These are phyloP conservation scores for Montipora cactus DNA, from an alignment of 64 coral and sea anemone species.

Conservation along the genomic window DNA sequence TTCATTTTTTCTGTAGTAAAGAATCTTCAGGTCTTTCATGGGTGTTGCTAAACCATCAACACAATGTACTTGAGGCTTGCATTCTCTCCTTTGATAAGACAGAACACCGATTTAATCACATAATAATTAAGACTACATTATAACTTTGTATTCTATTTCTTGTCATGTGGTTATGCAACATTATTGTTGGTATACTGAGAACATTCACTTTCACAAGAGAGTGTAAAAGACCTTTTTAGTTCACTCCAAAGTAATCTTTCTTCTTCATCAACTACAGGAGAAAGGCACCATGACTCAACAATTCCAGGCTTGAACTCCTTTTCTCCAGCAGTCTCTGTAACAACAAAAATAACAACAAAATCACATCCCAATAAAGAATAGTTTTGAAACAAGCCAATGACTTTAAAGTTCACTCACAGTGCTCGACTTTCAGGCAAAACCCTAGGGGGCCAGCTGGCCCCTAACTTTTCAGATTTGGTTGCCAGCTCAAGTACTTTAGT, in stretches of 20 bases:
- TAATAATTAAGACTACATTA: no score
- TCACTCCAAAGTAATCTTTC: background rate
- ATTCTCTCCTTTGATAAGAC: background rate
- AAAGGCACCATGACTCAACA: slow-evolving; percentile 9
- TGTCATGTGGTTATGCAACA: no score
- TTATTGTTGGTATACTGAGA: no score
- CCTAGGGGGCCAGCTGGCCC: background rate
- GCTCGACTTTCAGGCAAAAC: background rate
- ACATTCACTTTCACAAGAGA: no score
- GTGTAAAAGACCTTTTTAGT: background rate
- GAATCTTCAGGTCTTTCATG: slow-evolving; percentile 53
- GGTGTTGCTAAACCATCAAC: slow-evolving; percentile 49
- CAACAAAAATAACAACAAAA: background rate
- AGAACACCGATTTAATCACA: background rate
- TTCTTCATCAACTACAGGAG: background rate
- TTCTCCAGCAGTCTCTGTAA: background rate
- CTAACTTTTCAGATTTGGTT: no score
- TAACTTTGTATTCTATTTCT: background rate
- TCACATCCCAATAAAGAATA: no score
- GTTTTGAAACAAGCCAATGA: no score
- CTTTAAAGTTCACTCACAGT: no score
- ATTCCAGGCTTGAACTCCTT: background rate
- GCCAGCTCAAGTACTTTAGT: no score
- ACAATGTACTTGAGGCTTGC: slow-evolving; percentile 33
- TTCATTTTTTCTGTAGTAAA: slow-evolving; percentile 4